Base-by-base conservation (phyloP, 2,888 invertebrate species). In the Gerris lacustris region DNA sequence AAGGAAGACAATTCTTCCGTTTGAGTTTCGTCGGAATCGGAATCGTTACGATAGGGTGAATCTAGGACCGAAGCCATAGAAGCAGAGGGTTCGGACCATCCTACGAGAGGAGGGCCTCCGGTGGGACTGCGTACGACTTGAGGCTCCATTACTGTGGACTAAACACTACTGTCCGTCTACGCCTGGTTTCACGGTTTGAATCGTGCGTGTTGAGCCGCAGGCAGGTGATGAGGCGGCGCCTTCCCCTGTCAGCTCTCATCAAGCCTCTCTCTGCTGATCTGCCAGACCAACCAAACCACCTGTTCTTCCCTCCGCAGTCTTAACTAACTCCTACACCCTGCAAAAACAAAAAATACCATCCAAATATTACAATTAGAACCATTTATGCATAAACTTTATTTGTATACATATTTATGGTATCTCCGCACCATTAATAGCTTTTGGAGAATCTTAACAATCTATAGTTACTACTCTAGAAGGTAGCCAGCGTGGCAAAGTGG, bases 191-290 rank as follows among this genome's bases (percentile, higher is more conserved):
- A 11, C 55, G 55, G 15, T 55, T 55, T 2, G 55, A 55, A 5
- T 55, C 55, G 55, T 55, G 55, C 9, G 55, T 55, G 55, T 55
- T 55, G 55, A 55, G 55, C 55, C 55, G 55, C 55, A 55, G 55
- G 55, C 55, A 55, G 15, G 55, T 55, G 9, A 55, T 55, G 55
- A 55, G 55, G 55, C 55, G 55, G 55, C 55, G 55, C 5, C 15
- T 55, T 55, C 55, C 55, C 55, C 55, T 55, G 55, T 55, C 55
- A 55, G 55, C 55, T 55, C 55, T 55, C 55, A 55, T 55, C 55
- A 55, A 55, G 55, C 55, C 55, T 55, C 15, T 55, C 55, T 55
- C 55, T 55, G 55, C 55, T 55, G 55, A 55, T 55, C 55, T 55
- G 55, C 55, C 55, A 55, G 55, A 55, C 55, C 5, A 55, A 55